These are phyloP conservation scores for Harpalus rufipes DNA, from an alignment of 2,888 invertebrate species.

Conservation along the genomic window DNA sequence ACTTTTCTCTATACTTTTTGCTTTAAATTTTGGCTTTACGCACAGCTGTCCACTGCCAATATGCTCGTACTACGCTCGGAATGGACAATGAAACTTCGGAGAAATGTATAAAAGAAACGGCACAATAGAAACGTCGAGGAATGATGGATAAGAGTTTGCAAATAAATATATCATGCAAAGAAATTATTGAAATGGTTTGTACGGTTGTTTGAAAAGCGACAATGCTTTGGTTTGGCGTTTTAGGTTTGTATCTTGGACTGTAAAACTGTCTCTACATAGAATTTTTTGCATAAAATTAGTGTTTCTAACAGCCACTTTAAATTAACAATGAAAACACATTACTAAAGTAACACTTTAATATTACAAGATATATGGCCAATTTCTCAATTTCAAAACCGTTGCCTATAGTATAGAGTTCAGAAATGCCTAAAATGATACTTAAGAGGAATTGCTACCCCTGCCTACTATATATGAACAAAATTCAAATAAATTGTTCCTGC, in stretches of 20 bases:
- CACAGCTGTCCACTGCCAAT: not conserved
- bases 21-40: not conserved
- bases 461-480: too few relatives aligned
- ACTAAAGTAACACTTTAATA: too few relatives aligned
- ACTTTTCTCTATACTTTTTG: not conserved
- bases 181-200: not conserved
- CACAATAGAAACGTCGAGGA: not conserved
- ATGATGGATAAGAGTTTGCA: constrained; percentile 5
- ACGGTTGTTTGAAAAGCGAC: not conserved
- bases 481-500: too few relatives aligned
- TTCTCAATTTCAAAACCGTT: too few relatives aligned
- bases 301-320: too few relatives aligned
- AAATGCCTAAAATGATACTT: too few relatives aligned
- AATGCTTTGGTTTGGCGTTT: not conserved
- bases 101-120: not conserved
- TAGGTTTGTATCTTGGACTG: not conserved
- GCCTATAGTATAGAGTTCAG: too few relatives aligned
- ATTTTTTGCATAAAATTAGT: too few relatives aligned
- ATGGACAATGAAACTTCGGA: not conserved
- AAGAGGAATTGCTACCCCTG: too few relatives aligned
- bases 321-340: too few relatives aligned
- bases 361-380: too few relatives aligned
- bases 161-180: constrained; percentile 1
- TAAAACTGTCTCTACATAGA: not conserved
- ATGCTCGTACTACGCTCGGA: not conserved